phyloP scores from a whole-genome alignment of 2,797 vertebrate genomes.

The Trematomus bernacchii region DNA sequence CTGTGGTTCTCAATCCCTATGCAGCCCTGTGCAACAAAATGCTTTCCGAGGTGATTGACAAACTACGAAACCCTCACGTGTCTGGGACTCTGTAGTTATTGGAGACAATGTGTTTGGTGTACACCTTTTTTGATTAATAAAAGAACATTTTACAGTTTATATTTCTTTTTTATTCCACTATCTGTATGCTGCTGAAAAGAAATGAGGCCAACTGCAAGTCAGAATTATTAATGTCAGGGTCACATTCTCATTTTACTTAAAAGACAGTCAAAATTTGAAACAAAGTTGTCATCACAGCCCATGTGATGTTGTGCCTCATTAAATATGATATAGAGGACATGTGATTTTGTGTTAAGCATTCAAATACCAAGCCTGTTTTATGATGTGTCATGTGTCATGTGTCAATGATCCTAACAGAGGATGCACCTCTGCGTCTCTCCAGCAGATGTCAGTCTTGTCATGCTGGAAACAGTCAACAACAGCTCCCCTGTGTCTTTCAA shows the following conservation, averaged over 20 bases:
- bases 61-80: constrained; percentile 82
- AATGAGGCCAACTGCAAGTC: neutral
- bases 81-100: constrained; percentile 53
- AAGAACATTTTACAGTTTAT: constrained; percentile 2
- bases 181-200: constrained; percentile 17
- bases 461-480: neutral
- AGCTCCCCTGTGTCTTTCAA: neutral
- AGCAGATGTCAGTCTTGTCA: constrained; percentile 71
- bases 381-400: neutral
- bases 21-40: constrained; percentile 97
- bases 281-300: neutral
- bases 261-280: constrained; percentile 5
- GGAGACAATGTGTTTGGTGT: neutral
- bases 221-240: constrained; percentile 25
- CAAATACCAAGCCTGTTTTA: constrained; percentile 3
- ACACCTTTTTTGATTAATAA: constrained; percentile 37
- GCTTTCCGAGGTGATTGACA: constrained; percentile 90
- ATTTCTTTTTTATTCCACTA: neutral
- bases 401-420: neutral
- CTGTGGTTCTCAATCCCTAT: constrained; percentile 92
- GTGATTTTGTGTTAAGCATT: neutral
- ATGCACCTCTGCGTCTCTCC: constrained; percentile 48
- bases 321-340: neutral
- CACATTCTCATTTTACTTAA: constrained; percentile 4
- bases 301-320: neutral